Evolutionary conservation across 2,888 invertebrate genomes (phyloP), one percentile per base, ranked within the genome.

Genomic region (Tiliacea aurago): DNA sequence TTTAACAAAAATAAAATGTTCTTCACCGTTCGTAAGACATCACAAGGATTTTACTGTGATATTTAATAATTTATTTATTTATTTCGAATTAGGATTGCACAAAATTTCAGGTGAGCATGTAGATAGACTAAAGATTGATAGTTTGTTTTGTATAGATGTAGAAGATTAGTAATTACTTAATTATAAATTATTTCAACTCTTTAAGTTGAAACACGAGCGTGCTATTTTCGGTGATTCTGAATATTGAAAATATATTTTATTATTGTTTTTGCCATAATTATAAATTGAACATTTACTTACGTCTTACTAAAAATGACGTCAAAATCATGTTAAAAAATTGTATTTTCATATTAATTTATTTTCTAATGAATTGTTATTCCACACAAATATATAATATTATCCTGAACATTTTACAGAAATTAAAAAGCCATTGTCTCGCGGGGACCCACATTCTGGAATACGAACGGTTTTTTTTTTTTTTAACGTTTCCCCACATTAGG

Each of bases 1-100:
- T n/a, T 18, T 28, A 49, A 51, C 28, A 11, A 41, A 41, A 20
- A 13, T 28, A 15, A 43, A 28, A 70, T 33, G 33, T 68, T 72
- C n/a, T 41, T 72, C 15, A 33, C 28, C 43, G 43, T 68, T 28
- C 28, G 28, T 65, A 61, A 62, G 53, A 70, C 63, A 71, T 70
- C 76, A 84, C 73, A 84, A 59, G 49, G 51, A 75, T 74, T 82
- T 41, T 83, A 78, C 89, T 90, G 86, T 90, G 90, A 90, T 89
- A 89, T 84, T 86, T 78, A 73, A 74, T 81, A 68, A 84, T 78
- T 80, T 86, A 87, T 75, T 62, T 78, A 83, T 79, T 84, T 73
- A 41, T 63, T 76, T 73, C 6, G 76, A 72, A 78, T 68, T 78
- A 81, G 71, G 33, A 70, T 78, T 70, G 83, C 86, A 85, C 86